Evolutionary conservation across 2,113 vertebrate species (phyloP).

Genomic region (Pelmatolapia mariae): DNA sequence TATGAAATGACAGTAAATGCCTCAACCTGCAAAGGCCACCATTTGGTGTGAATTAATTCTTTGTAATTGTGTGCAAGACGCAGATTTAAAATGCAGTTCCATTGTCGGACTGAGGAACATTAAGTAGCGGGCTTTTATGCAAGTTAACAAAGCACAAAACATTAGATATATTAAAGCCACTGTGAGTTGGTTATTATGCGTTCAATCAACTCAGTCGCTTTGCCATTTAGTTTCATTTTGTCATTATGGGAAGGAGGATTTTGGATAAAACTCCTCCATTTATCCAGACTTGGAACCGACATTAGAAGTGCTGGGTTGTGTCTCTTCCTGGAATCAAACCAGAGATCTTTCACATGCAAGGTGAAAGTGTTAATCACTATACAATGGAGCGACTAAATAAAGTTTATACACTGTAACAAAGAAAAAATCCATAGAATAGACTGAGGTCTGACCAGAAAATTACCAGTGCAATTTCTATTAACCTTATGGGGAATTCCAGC

Average conservation of each 20-base stretch:
- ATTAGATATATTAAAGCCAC: background rate
- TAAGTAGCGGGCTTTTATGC: background rate
- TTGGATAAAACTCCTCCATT: background rate
- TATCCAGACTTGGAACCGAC: background rate
- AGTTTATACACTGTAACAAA: background rate
- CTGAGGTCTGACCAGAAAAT: background rate
- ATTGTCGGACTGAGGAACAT: background rate
- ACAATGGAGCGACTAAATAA: rapidly evolving
- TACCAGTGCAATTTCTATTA: rapidly evolving
- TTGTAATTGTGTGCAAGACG: background rate
- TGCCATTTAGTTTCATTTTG: background rate
- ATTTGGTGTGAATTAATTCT: background rate
- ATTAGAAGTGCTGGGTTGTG: background rate
- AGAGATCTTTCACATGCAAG: background rate
- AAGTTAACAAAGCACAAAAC: background rate
- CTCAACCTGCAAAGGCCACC: background rate
- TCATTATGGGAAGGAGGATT: background rate
- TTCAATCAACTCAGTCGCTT: background rate
- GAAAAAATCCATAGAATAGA: background rate
- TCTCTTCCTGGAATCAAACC: background rate
- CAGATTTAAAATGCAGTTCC: background rate
- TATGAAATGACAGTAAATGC: conserved; percentile 10
- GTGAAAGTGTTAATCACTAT: background rate
- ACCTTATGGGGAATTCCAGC: background rate
- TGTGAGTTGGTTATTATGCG: background rate